Evolutionary conservation across 1,140 invertebrate genomes (phyloP).

Genomic region (Macrostomum lignano): DNA sequence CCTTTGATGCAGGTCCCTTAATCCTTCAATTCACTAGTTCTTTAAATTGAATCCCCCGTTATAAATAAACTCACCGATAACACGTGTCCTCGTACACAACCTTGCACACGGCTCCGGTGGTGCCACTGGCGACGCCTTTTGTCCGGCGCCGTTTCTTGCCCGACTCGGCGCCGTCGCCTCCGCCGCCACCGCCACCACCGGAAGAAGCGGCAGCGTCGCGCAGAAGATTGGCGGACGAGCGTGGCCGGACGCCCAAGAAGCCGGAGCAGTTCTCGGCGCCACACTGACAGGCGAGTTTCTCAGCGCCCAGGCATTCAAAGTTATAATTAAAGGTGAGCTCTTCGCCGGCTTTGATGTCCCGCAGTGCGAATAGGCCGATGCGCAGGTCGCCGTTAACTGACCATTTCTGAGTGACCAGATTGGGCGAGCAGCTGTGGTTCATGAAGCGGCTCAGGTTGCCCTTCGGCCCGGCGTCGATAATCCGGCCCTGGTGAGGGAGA

Average conservation of each 20-base stretch:
- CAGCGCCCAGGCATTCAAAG: slow-evolving; percentile 48
- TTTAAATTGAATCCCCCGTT: no score
- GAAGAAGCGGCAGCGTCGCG: neutral
- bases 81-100: no score
- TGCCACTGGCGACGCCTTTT: no score
- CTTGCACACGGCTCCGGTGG: no score
- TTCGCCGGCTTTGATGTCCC: slow-evolving; percentile 31
- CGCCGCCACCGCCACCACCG: neutral
- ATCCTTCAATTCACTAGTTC: no score
- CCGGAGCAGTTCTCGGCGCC: slow-evolving; percentile 57
- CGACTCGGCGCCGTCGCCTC: neutral
- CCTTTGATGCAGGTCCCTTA: no score
- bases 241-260: slow-evolving; percentile 38
- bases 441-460: slow-evolving; percentile 47
- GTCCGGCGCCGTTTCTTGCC: no score
- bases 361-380: slow-evolving; percentile 60
- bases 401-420: slow-evolving; percentile 78
- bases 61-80: no score
- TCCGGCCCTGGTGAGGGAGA: slow-evolving; percentile 20
- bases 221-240: neutral
- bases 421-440: slow-evolving; percentile 77
- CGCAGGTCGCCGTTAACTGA: slow-evolving; percentile 58
- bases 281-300: slow-evolving; percentile 58
- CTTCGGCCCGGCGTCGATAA: slow-evolving; percentile 47
- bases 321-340: slow-evolving; percentile 82